Conservation (phyloP, 2,888 invertebrate species). For the Melipona beecheii region DNA sequence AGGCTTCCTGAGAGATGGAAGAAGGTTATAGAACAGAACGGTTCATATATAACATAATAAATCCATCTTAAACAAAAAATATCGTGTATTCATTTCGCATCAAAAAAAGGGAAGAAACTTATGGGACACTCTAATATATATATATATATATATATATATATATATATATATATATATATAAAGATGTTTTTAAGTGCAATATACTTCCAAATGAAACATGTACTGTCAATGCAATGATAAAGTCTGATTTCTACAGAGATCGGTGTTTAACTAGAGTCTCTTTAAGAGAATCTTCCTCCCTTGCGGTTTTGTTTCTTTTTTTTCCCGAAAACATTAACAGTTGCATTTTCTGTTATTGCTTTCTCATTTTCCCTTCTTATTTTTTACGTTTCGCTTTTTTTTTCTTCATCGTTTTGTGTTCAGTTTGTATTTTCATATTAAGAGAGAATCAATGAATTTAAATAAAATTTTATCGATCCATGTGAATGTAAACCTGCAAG, state of each 20-base stretch:
- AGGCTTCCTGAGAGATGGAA: too few relatives aligned
- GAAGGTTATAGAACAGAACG: too few relatives aligned
- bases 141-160: neutral
- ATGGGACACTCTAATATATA: too few relatives aligned
- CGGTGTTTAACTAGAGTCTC: neutral
- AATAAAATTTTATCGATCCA: neutral
- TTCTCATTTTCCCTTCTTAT: neutral
- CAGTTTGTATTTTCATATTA: neutral
- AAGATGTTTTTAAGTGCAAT: neutral
- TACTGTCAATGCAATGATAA: neutral
- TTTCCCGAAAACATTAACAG: neutral
- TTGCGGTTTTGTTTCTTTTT: neutral
- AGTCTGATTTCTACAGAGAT: neutral
- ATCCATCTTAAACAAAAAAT: too few relatives aligned
- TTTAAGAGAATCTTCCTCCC: neutral
- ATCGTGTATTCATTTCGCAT: too few relatives aligned
- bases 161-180: neutral
- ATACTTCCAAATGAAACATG: neutral
- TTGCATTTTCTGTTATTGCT: neutral
- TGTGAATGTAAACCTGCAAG: neutral
- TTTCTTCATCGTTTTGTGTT: neutral
- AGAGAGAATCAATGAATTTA: neutral
- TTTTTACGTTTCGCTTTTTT: neutral
- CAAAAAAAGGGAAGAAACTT: too few relatives aligned
- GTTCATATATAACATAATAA: too few relatives aligned